Evolutionary conservation across 2,113 vertebrate species (phyloP).

Genomic region (Corythornis cristatus): DNA sequence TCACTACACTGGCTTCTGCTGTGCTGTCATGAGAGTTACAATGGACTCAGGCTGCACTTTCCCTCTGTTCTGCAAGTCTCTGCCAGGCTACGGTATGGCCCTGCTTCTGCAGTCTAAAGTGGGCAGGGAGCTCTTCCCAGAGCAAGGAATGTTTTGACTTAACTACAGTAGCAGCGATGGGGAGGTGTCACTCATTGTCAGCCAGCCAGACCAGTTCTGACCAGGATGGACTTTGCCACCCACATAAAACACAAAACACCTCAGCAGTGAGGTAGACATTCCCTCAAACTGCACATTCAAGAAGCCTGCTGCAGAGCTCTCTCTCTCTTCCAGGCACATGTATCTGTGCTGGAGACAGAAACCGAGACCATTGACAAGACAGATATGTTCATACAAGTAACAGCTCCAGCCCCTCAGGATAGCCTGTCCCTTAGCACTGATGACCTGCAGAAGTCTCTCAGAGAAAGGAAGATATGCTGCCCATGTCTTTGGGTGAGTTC

Average conservation of each 20-base stretch:
- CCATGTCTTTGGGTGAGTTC: background rate
- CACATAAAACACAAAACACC: background rate
- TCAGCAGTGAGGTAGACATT: background rate
- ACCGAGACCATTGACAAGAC: background rate
- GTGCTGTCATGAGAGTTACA: background rate
- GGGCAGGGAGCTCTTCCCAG: background rate
- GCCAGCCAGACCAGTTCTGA: background rate
- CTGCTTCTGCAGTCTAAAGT: accelerated
- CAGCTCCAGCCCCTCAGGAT: background rate
- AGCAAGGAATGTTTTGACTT: background rate
- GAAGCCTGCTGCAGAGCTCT: background rate
- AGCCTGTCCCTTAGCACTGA: background rate
- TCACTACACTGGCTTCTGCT: background rate
- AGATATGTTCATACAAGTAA: background rate
- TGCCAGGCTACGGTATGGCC: background rate
- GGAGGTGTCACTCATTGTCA: background rate
- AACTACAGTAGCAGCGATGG: background rate
- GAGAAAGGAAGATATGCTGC: background rate
- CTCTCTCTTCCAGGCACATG: background rate
- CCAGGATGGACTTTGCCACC: background rate
- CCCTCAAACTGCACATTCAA: background rate
- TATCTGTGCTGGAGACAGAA: background rate
- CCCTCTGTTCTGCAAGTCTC: background rate
- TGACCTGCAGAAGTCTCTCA: background rate
- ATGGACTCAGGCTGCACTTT: background rate